Evolutionary conservation across 2,888 invertebrate genomes (phyloP).

Genomic region (Dyspetes luteomarginatus): DNA sequence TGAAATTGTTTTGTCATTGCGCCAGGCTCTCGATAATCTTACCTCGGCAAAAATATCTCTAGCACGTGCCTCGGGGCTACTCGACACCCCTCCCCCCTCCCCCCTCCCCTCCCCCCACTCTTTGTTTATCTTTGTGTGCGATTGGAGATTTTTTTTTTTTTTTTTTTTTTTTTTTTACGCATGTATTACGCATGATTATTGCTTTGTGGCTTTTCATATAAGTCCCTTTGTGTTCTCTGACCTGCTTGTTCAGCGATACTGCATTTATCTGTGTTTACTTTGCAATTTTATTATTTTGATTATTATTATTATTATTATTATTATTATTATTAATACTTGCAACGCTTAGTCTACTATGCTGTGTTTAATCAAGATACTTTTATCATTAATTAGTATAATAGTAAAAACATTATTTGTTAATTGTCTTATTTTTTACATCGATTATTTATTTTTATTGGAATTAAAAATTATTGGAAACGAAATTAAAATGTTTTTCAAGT

Average conservation of each 20-base stretch:
- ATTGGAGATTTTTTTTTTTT: slow-evolving; percentile 34
- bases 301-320: background rate
- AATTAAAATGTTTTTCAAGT: too few species aligned
- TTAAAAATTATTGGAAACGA: too few species aligned
- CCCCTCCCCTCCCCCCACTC: too few species aligned
- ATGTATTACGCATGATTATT: slow-evolving; percentile 20
- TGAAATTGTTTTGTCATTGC: slow-evolving; percentile 46
- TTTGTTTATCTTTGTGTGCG: slow-evolving; percentile 34
- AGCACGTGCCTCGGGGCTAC: slow-evolving; percentile 41
- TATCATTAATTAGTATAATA: background rate
- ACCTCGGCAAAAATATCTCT: background rate
- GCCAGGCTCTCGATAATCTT: background rate
- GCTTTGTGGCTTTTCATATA: slow-evolving; percentile 18
- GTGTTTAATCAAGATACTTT: background rate
- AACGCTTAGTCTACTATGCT: background rate
- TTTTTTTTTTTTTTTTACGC: background rate
- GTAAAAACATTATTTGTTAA: background rate
- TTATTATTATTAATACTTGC: background rate
- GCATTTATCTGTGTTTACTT: slow-evolving; percentile 13
- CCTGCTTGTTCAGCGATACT: slow-evolving; percentile 21
- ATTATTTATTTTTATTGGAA: background rate
- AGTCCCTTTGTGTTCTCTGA: background rate
- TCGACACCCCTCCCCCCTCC: too few species aligned
- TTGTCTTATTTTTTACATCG: background rate
- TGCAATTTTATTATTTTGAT: background rate